Percentiles rank a stretch among this genome's conserved stretches.
Evolutionary conservation across 1,140 invertebrate species (phyloP).

Genomic region (Dufourea novaeangliae): DNA sequence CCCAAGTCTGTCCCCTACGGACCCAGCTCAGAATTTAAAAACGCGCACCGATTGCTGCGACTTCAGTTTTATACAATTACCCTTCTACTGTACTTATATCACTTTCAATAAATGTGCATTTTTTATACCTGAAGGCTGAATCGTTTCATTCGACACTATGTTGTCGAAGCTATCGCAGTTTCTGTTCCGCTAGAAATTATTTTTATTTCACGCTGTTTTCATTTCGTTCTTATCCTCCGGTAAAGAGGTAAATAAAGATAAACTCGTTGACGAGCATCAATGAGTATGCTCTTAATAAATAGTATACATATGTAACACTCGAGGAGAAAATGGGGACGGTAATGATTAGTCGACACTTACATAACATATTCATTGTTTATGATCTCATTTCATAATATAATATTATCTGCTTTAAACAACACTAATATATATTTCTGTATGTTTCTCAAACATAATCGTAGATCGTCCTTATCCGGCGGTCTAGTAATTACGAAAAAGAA

Average conservation of each 20-base stretch:
- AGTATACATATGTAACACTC: too few species aligned
- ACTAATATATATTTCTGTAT: constrained; percentile 80
- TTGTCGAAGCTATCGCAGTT: neutral
- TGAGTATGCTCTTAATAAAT: neutral
- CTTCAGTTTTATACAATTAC: constrained; percentile 52
- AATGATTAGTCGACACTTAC: constrained; percentile 48
- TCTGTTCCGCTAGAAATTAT: neutral
- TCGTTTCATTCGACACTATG: neutral
- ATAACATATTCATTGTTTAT: constrained; percentile 80
- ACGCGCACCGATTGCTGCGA: constrained; percentile 43
- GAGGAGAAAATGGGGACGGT: neutral
- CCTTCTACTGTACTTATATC: constrained; percentile 65
- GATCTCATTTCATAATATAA: constrained; percentile 79
- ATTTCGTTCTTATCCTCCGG: neutral
- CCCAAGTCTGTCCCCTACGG: constrained; percentile 8
- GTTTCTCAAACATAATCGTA: constrained; percentile 72
- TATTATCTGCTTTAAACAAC: constrained; percentile 81
- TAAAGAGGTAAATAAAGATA: too few species aligned
- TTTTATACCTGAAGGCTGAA: constrained; percentile 57
- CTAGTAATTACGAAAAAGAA: constrained; percentile 74
- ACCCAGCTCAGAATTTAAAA: constrained; percentile 32
- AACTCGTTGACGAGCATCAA: neutral
- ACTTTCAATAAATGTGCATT: constrained; percentile 67
- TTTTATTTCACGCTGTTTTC: neutral
- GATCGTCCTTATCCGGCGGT: constrained; percentile 68